Percentiles rank a stretch among this genome's conserved stretches.
These are phyloP conservation scores for Lycaon pictus DNA, from an alignment of 2,113 vertebrate genomes.

Conservation along the genomic window DNA sequence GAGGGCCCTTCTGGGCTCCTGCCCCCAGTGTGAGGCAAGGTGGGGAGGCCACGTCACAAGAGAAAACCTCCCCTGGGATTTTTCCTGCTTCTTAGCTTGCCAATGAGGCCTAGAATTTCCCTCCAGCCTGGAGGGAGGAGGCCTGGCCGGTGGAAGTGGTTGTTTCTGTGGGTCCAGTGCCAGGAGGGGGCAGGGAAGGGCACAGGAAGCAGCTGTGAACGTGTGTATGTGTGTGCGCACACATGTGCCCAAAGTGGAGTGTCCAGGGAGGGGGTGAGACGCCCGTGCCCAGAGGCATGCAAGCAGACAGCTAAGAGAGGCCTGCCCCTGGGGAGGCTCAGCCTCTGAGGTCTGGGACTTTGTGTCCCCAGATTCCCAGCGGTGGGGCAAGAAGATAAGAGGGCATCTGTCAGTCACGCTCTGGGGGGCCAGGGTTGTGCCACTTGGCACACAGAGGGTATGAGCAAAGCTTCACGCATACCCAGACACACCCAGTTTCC, in stretches of 20 bases:
- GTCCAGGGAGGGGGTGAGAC: background rate
- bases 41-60: background rate
- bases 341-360: accelerated
- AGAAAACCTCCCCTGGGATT: background rate
- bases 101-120: background rate
- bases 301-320: background rate
- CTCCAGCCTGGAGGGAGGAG: background rate
- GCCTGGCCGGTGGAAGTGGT: background rate
- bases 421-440: background rate
- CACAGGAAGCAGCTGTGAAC: background rate
- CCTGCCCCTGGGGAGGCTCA: background rate
- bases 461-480: background rate
- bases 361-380: background rate
- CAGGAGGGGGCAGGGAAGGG: background rate
- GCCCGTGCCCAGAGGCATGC: background rate
- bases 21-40: background rate
- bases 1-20: background rate
- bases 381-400: background rate
- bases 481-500: background rate
- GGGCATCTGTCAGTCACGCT: background rate
- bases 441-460: background rate
- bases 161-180: background rate
- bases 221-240: background rate
- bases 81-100: background rate
- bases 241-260: background rate